phyloP scores from a whole-genome alignment of 1,140 invertebrate species.

The Melipona quadrifasciata region DNA sequence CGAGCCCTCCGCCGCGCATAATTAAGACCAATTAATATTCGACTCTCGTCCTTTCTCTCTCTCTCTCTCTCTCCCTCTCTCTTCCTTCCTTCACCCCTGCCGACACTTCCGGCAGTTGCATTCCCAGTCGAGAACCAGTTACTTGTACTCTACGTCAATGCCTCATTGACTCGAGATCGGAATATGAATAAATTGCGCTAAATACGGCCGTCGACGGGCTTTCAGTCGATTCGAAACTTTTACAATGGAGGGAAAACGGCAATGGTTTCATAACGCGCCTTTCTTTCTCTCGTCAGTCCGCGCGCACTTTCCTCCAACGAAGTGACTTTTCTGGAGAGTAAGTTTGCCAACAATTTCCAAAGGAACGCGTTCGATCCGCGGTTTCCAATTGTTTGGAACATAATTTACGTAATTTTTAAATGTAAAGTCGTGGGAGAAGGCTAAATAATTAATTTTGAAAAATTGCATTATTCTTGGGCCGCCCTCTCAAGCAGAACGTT shows the following conservation, averaged over 20 bases:
- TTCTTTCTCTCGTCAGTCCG: background rate
- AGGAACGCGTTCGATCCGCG: no score
- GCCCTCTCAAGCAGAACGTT: no score
- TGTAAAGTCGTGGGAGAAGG: no score
- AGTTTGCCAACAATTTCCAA: no score
- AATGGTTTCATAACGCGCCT: background rate
- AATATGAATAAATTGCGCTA: slow-evolving; percentile 37
- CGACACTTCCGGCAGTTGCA: slow-evolving; percentile 69
- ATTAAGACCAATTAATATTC: slow-evolving; percentile 78
- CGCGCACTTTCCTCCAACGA: background rate
- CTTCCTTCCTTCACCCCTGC: slow-evolving; percentile 41
- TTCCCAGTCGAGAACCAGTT: slow-evolving; percentile 32
- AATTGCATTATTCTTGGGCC: no score
- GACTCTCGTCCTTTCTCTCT: slow-evolving; percentile 53
- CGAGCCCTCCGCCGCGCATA: slow-evolving; percentile 64
- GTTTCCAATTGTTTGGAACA: background rate
- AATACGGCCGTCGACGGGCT: background rate
- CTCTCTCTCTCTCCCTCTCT: background rate
- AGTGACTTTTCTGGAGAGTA: background rate
- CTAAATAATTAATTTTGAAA: no score
- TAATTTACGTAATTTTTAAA: no score
- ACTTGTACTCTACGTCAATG: slow-evolving; percentile 23
- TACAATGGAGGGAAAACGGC: no score
- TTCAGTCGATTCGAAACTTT: slow-evolving; percentile 14
- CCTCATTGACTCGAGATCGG: slow-evolving; percentile 5